Evolutionary conservation across 2,888 invertebrate species (phyloP).

Genomic region (Drosophila hamatofila): DNA sequence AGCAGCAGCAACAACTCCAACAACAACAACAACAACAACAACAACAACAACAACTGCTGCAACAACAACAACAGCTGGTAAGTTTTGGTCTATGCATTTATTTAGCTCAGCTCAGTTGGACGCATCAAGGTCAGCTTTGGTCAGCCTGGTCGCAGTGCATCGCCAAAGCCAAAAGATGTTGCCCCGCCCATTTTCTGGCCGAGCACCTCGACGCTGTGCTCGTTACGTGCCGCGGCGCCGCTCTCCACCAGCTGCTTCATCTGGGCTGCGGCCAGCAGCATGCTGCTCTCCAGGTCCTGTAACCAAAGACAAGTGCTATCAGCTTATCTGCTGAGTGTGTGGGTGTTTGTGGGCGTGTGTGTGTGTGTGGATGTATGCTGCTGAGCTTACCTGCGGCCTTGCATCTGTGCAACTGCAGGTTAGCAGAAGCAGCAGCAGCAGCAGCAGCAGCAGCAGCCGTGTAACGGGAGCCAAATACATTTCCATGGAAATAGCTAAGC

Average conservation of each 20-base stretch:
- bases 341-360: background rate
- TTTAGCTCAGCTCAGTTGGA: conserved; percentile 4
- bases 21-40: conserved; percentile 25
- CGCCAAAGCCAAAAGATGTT: conserved; percentile 68
- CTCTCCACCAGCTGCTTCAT: conserved; percentile 63
- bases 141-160: conserved; percentile 52
- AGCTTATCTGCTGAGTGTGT: background rate
- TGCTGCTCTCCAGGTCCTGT: conserved; percentile 61
- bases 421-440: conserved; percentile 27
- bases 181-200: conserved; percentile 54
- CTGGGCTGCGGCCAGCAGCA: conserved; percentile 62
- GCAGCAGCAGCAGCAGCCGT: background rate
- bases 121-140: background rate
- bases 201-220: conserved; percentile 63
- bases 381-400: conserved; percentile 49
- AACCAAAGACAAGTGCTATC: background rate
- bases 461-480: conserved; percentile 22
- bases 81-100: conserved; percentile 35
- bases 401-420: conserved; percentile 24
- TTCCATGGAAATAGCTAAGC: conserved; percentile 16
- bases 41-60: conserved; percentile 16
- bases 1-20: conserved; percentile 10
- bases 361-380: background rate
- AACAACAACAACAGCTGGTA: conserved; percentile 47
- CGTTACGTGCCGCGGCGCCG: conserved; percentile 65